These are phyloP conservation scores for Hymenopus coronatus DNA, from an alignment of 2,888 invertebrate genomes.

Conservation along the genomic window DNA sequence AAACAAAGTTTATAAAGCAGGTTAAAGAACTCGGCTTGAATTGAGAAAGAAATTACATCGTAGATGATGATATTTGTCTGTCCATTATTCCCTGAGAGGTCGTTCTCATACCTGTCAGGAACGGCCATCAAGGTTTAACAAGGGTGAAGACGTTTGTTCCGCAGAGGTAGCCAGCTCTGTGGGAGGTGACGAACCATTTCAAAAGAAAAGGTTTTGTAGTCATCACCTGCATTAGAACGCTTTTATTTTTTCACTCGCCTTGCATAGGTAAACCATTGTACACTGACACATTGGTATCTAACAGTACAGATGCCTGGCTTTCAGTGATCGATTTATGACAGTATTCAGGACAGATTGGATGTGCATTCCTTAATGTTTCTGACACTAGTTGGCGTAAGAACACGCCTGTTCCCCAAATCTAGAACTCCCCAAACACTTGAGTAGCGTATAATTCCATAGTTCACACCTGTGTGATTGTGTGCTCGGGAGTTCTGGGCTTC, in stretches of 20 bases:
- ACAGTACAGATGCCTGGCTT: background rate
- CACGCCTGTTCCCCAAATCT: background rate
- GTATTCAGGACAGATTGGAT: background rate
- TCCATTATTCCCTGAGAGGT: background rate
- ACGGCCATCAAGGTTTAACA: background rate
- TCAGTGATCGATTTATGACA: background rate
- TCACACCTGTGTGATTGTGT: too few species aligned
- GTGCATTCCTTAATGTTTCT: background rate
- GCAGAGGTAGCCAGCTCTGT: slow-evolving; percentile 10
- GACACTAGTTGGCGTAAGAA: background rate
- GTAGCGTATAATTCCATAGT: too few species aligned
- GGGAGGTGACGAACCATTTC: background rate
- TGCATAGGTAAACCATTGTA: background rate
- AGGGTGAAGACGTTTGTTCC: background rate
- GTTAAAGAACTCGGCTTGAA: background rate
- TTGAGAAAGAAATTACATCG: background rate
- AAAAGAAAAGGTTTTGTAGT: background rate
- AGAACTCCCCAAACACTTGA: background rate
- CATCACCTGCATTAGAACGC: slow-evolving; percentile 4
- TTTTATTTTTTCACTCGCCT: background rate
- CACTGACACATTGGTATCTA: background rate
- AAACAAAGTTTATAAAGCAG: too few species aligned
- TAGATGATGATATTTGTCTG: background rate
- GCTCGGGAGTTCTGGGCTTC: too few species aligned
- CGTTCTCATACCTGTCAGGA: background rate